These are phyloP conservation scores for Drymonia ruficornis DNA, from an alignment of 2,888 invertebrate species.

Conservation along the genomic window DNA sequence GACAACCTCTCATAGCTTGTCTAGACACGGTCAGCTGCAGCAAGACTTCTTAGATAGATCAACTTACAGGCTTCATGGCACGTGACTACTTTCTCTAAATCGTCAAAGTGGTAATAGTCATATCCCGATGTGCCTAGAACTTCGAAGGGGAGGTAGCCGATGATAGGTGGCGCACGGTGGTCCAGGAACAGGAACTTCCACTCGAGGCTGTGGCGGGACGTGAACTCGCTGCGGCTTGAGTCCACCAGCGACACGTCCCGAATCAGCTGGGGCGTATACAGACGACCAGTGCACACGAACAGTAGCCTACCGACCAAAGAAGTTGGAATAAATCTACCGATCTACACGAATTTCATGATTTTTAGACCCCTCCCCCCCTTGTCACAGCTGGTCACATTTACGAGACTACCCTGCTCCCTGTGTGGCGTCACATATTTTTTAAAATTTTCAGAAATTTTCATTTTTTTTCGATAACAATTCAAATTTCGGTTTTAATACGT, in stretches of 20 bases:
- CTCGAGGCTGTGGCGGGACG: constrained; percentile 96
- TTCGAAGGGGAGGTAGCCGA: constrained; percentile 97
- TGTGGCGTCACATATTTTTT: too few relatives aligned
- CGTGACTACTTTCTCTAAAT: constrained; percentile 93
- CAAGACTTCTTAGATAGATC: too few relatives aligned
- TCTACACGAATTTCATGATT: too few relatives aligned
- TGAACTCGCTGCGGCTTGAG: constrained; percentile 92
- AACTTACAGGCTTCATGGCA: constrained; percentile 95
- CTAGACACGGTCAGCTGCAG: too few relatives aligned
- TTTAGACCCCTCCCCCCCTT: too few relatives aligned
- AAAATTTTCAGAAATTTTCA: too few relatives aligned
- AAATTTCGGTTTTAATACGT: too few relatives aligned
- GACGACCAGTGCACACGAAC: constrained; percentile 93
- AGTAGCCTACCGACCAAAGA: constrained; percentile 79
- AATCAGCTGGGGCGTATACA: constrained; percentile 92
- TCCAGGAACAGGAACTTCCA: constrained; percentile 98
- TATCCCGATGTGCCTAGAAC: constrained; percentile 98
- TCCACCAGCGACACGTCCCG: constrained; percentile 94
- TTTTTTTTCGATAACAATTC: too few relatives aligned
- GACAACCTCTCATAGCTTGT: too few relatives aligned
- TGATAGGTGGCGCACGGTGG: constrained; percentile 95
- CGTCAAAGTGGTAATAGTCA: constrained; percentile 98
- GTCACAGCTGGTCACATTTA: too few relatives aligned
- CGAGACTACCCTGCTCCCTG: too few relatives aligned
- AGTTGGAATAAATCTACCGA: not conserved